These are phyloP conservation scores for Drosophila atripex DNA, from an alignment of 2,888 invertebrate genomes.

Conservation along the genomic window DNA sequence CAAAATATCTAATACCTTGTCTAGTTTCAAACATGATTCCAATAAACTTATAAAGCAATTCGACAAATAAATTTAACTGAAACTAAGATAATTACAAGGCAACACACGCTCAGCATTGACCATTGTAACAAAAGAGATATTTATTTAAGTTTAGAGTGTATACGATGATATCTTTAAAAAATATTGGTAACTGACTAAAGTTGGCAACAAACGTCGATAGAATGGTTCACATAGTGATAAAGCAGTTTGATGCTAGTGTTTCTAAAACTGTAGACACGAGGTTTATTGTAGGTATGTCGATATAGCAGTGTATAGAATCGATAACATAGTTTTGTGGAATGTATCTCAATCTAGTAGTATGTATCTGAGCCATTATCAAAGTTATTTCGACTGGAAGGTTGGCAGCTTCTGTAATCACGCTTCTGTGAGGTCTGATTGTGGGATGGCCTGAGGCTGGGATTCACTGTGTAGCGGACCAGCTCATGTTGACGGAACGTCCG, in stretches of 20 bases:
- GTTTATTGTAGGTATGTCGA: neutral
- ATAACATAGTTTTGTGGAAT: neutral
- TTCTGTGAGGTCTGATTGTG: conserved; percentile 95
- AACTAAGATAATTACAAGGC: too few relatives aligned
- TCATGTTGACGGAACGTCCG: conserved; percentile 96
- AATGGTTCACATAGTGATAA: neutral
- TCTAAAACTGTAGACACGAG: neutral
- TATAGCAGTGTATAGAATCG: neutral
- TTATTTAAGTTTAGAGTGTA: neutral
- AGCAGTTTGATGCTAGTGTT: too few relatives aligned
- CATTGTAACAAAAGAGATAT: too few relatives aligned
- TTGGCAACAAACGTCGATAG: neutral
- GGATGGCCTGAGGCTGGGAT: conserved; percentile 97
- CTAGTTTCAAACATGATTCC: too few relatives aligned
- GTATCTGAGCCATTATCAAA: neutral
- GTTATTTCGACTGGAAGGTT: conserved; percentile 91
- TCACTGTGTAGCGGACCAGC: conserved; percentile 85
- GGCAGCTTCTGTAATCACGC: conserved; percentile 99
- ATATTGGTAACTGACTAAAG: neutral
- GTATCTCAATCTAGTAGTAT: neutral
- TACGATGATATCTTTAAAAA: neutral
- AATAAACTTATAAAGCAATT: too few relatives aligned
- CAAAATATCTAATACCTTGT: too few relatives aligned
- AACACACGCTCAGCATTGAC: too few relatives aligned
- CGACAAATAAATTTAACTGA: too few relatives aligned